Evolutionary conservation across 64 coral and sea anemone genomes (phyloP), one percentile per base, ranked within the genome.

Genomic region (Montipora foliosa): DNA sequence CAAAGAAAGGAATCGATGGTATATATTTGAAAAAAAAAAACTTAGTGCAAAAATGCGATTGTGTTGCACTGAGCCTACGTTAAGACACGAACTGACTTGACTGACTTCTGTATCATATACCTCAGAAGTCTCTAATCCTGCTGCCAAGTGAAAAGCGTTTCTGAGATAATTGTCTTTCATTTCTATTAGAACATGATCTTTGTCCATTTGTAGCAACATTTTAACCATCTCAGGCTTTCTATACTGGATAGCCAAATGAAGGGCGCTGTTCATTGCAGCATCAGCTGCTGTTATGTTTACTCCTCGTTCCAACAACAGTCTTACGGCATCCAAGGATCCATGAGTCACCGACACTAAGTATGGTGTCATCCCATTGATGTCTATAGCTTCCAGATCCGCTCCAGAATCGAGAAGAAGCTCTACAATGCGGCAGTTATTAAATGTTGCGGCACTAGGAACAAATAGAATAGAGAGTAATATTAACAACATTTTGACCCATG

Each of bases 251-350:
- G 82, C 82, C 82, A 86, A 86, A 86, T 86, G 82, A 72, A 86
- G 45, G 49, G 62, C 67, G 49, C 82, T 86, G 47, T 86, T 86
- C 1, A 86, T 8, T 22, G 66, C 50, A 72, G 44, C n/a, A 22
- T 93, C 84, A 1, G 10, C 44, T 19, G 75, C n/a, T 55, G 17
- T 78, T 2, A 80, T 77, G 3, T 79, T 29, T 0, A 75, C 92
- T 78, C 92, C 92, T 20, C 68, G 77, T 19, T 79, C 75, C 25
- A 88, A 48, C 10, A 93, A 49, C 49, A 88, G 14, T 45, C 72
- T 87, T 13, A 73, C 25, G 20, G 75, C 75, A 29, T 66, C 20
- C 17, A 78, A 8, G n/a, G 64, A 46, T 70, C 82, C 82, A 1
- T 69, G 66, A 9, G 62, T 86, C 46, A 86, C 82, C 7, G 82